phyloP scores from a whole-genome alignment of 2,888 invertebrate species.

The Trachelus iudaicus region DNA sequence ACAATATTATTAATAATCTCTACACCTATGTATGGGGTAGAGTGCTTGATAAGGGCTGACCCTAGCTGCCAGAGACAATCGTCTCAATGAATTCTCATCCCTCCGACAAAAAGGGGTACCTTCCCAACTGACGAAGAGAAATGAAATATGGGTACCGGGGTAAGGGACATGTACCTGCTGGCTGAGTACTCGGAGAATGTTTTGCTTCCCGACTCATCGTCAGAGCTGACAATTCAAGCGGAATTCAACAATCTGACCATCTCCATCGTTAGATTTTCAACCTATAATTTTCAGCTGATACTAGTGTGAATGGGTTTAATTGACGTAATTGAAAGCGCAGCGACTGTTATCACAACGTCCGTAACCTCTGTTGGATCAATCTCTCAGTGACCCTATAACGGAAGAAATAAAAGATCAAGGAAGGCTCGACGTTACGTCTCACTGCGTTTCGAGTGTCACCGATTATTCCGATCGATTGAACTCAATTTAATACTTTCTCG shows the following conservation, averaged over 20 bases:
- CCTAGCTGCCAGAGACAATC: not conserved
- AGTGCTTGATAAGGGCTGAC: not conserved
- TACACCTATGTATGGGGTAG: not conserved
- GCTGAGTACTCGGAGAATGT: not conserved
- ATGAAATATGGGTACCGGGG: not conserved
- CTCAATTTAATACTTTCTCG: constrained; percentile 6
- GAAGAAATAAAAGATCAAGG: not conserved
- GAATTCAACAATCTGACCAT: not conserved
- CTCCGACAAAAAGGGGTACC: not conserved
- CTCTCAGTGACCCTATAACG: not conserved
- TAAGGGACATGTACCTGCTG: not conserved
- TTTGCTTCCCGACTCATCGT: not conserved
- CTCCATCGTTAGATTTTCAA: not conserved
- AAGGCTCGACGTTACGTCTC: not conserved
- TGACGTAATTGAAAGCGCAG: not conserved
- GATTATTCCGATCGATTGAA: constrained; percentile 15
- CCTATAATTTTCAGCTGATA: not conserved
- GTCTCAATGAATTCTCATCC: not conserved
- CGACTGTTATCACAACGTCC: not conserved
- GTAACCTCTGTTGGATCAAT: not conserved
- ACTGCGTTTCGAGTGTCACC: not conserved
- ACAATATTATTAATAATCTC: not conserved
- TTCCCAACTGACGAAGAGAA: not conserved
- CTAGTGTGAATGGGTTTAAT: not conserved
- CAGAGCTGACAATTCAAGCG: not conserved